Evolutionary conservation across 2,888 invertebrate genomes (phyloP), one percentile per base, ranked within the genome.

Genomic region (Dolichopus griseipennis): DNA sequence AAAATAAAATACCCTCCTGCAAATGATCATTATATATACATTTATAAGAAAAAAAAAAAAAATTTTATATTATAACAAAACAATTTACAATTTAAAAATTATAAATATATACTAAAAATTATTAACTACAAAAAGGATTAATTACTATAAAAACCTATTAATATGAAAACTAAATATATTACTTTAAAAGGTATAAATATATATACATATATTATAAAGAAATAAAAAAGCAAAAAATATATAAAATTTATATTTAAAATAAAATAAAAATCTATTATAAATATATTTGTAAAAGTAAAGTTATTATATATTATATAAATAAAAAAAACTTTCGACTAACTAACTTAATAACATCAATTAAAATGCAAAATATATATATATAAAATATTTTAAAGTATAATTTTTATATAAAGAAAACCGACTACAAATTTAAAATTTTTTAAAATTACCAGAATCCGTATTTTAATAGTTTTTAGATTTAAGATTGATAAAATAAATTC

Each of bases 351-450:
- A 52, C 15, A 52, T 52, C n/a, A 52, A 52, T 52, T 52, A 52
- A 52, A 15, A 52, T 41, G n/a, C n/a, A 41, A 41, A 5, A 41
- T 41, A 41, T 41, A 41, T 41, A 27, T 27, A 27, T 27, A 27
- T 27, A 5, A 27, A 27, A 27, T 37, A 37, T n/a, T n/a, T n/a
- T n/a, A 37, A 37, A 37, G 12, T 52, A 52, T 52, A 18, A 52
- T 52, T 52, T 52, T 52, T 52, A 52, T 27, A 27, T 52, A 52
- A 52, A 52, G 52, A 52, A 18, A 52, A 52, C 52, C 52, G 52
- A 52, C 52, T 52, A 52, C 52, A 52, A 18, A 52, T 41, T 41
- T 12, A 41, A 41, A 41, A 41, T 15, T 41, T 52, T 52, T 18
- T 52, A 52, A 52, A 52, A 52, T 18, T 52, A 52, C 52, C 3